These are phyloP conservation scores for Myotis planiceps DNA, from an alignment of 2,797 vertebrate species.

Conservation along the genomic window DNA sequence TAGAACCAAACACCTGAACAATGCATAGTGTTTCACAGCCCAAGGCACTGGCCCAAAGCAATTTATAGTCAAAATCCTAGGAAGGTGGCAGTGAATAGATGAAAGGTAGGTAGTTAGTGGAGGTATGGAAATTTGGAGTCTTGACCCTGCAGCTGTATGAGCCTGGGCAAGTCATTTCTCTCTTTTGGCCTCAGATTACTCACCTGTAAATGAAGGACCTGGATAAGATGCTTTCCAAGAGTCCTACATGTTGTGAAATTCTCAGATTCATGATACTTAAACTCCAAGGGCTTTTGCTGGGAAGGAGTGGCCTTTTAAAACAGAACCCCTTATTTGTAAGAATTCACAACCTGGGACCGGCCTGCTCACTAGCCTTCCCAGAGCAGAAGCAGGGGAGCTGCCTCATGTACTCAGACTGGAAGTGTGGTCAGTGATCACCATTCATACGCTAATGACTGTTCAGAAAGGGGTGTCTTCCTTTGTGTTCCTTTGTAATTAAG, in stretches of 20 bases:
- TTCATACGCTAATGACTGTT: not conserved
- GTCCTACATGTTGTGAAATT: not conserved
- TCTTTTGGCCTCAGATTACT: not conserved
- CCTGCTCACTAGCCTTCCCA: not conserved
- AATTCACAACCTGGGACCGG: not conserved
- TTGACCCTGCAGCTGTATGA: not conserved
- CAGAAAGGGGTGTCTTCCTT: not conserved
- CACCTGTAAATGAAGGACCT: not conserved
- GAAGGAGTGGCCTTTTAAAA: not conserved
- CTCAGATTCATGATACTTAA: not conserved
- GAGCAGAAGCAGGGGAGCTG: not conserved
- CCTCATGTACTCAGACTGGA: not conserved
- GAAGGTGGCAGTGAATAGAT: not conserved
- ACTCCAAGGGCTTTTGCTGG: not conserved
- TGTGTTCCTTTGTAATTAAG: constrained; percentile 48
- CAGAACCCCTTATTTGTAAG: not conserved
- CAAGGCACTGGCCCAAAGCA: not conserved
- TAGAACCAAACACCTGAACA: not conserved
- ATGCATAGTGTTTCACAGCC: not conserved
- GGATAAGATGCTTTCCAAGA: not conserved
- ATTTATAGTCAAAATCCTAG: not conserved
- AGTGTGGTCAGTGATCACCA: not conserved
- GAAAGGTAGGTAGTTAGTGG: not conserved
- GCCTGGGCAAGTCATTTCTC: not conserved
- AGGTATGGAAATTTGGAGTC: not conserved